Percentiles rank a stretch among this genome's conserved stretches.
Conservation (phyloP, 2,113 vertebrate species). For the Chrysemys picta region DNA sequence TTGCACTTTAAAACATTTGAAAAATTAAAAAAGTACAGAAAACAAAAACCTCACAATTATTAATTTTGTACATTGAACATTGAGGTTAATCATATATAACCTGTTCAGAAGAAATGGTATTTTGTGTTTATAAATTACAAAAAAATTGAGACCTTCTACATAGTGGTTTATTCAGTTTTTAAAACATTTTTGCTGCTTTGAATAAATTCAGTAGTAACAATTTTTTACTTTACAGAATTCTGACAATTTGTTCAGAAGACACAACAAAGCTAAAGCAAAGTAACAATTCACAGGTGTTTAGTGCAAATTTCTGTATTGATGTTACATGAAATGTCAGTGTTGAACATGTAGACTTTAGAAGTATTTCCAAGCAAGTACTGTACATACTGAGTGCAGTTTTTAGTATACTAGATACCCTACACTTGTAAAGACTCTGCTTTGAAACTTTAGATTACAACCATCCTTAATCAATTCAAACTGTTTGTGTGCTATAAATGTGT, state of each 20-base stretch:
- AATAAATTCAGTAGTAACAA: slow-evolving; percentile 22
- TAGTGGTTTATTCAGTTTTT: slow-evolving; percentile 66
- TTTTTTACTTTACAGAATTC: slow-evolving; percentile 63
- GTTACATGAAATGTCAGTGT: slow-evolving; percentile 71
- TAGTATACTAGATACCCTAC: slow-evolving; percentile 59
- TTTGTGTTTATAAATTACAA: slow-evolving; percentile 63
- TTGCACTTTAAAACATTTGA: slow-evolving; percentile 85
- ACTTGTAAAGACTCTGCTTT: slow-evolving; percentile 42
- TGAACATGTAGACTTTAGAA: slow-evolving; percentile 60
- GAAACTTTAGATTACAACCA: slow-evolving; percentile 51
- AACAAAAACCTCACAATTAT: slow-evolving; percentile 80
- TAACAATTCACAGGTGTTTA: slow-evolving; percentile 80
- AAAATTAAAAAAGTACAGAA: slow-evolving; percentile 86
- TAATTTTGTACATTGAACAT: slow-evolving; percentile 80
- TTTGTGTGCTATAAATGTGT: slow-evolving; percentile 21
- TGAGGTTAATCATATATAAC: slow-evolving; percentile 75
- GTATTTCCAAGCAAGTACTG: slow-evolving; percentile 57
- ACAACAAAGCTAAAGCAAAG: slow-evolving; percentile 77
- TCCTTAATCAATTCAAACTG: slow-evolving; percentile 18
- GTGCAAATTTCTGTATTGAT: slow-evolving; percentile 77
- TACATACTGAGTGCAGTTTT: slow-evolving; percentile 32
- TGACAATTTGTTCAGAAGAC: slow-evolving; percentile 70
- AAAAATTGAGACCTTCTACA: slow-evolving; percentile 69
- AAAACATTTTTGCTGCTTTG: slow-evolving; percentile 62
- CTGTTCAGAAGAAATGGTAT: slow-evolving; percentile 71